Evolutionary conservation across 2,888 invertebrate genomes (phyloP).

Genomic region (Pollenia amentaria): DNA sequence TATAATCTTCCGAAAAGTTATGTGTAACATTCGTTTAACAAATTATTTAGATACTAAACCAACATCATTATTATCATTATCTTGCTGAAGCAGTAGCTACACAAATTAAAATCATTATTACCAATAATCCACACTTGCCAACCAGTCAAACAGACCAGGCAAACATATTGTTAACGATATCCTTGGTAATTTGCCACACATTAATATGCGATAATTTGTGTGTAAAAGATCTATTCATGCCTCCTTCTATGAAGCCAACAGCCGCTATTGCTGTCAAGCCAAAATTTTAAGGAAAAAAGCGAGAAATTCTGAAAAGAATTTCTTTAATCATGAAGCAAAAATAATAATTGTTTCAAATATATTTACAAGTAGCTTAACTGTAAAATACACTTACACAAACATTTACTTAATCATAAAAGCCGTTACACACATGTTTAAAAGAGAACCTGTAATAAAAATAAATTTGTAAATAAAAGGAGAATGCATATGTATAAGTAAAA

Average conservation of each 20-base stretch:
- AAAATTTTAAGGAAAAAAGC: conserved; percentile 11
- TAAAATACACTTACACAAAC: conserved; percentile 7
- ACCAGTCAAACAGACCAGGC: conserved; percentile 1
- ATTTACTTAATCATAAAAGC: neutral
- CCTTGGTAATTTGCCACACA: conserved; percentile 63
- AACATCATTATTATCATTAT: conserved; percentile 65
- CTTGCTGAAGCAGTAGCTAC: conserved; percentile 4
- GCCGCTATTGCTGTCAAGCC: conserved; percentile 41
- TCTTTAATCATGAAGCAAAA: conserved; percentile 62
- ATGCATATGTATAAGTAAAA: conserved; percentile 13
- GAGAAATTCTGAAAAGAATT: conserved; percentile 32
- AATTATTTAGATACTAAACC: conserved; percentile 75
- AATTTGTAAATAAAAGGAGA: neutral
- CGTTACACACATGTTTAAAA: conserved; percentile 6
- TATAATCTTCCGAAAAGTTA: neutral
- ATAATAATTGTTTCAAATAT: conserved; percentile 66
- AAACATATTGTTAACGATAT: conserved; percentile 57
- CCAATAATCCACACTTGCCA: conserved; percentile 14
- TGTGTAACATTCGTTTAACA: conserved; percentile 73
- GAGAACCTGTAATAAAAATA: neutral
- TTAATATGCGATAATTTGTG: conserved; percentile 41
- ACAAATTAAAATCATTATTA: conserved; percentile 38
- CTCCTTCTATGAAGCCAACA: no score
- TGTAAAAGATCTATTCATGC: neutral
- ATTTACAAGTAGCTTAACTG: conserved; percentile 16